Conservation (phyloP, 2,797 vertebrate species). For the Jordanella pulchra region DNA sequence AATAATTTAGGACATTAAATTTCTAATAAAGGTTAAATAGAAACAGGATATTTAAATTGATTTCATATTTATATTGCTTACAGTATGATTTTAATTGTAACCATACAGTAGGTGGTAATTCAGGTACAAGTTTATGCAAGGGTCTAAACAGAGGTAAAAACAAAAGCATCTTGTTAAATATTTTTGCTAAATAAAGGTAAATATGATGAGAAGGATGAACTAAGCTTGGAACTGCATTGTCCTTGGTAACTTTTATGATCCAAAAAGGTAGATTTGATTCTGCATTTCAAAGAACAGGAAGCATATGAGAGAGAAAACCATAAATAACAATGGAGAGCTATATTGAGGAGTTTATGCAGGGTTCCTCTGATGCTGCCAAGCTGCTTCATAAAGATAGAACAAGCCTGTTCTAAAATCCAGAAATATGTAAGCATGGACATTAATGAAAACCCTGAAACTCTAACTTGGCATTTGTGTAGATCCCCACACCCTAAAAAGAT, state of each 20-base stretch:
- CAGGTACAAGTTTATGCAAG: no score
- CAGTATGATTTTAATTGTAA: no score
- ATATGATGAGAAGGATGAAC: background rate
- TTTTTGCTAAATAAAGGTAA: background rate
- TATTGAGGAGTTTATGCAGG: conserved; percentile 38
- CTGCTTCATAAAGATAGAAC: conserved; percentile 35
- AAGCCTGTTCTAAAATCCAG: conserved; percentile 25
- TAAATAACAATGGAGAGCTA: conserved; percentile 21
- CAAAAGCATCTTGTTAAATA: background rate
- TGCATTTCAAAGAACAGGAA: conserved; percentile 14
- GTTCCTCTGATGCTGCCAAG: conserved; percentile 37
- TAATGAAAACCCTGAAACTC: background rate
- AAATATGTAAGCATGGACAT: conserved; percentile 4
- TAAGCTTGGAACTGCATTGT: background rate
- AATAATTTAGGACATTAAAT: background rate
- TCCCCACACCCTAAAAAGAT: background rate
- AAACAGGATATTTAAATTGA: background rate
- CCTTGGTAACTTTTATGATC: background rate
- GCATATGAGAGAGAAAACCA: conserved; percentile 14
- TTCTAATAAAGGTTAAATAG: background rate
- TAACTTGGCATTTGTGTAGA: background rate
- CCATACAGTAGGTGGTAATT: no score
- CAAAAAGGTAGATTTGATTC: conserved; percentile 11
- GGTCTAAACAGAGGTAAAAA: background rate
- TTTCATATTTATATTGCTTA: background rate